phyloP scores from a whole-genome alignment of 2,113 vertebrate species.

The Macrotis lagotis region DNA sequence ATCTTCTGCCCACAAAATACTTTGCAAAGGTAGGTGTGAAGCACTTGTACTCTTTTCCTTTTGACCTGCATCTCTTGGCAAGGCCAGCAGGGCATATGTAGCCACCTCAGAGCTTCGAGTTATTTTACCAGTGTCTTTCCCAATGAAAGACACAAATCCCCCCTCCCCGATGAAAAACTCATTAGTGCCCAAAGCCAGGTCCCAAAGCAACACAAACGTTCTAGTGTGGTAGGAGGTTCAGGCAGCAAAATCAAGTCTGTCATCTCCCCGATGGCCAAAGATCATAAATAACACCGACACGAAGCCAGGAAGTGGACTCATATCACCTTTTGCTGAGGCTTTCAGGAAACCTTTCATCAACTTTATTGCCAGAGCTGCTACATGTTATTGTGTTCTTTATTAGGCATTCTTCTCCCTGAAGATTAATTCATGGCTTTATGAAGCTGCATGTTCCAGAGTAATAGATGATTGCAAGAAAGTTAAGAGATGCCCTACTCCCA shows the following conservation, averaged over 20 bases:
- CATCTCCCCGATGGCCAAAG: conserved; percentile 50
- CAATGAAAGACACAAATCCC: conserved; percentile 26
- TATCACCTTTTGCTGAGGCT: conserved; percentile 62
- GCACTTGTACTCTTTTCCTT: background rate
- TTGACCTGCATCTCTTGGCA: background rate
- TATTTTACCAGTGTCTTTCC: background rate
- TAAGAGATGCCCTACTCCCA: conserved; percentile 63
- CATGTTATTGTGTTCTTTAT: conserved; percentile 73
- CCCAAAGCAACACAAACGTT: conserved; percentile 30
- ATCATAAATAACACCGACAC: conserved; percentile 54
- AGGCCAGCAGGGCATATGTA: background rate
- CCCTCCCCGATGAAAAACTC: background rate
- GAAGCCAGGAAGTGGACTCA: conserved; percentile 56
- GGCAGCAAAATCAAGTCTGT: conserved; percentile 56
- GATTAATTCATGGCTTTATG: conserved; percentile 63
- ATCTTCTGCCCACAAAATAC: conserved; percentile 9
- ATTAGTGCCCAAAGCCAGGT: conserved; percentile 50
- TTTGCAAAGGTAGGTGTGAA: background rate
- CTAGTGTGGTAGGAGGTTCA: conserved; percentile 20
- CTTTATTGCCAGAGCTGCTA: conserved; percentile 67
- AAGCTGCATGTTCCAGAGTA: conserved; percentile 62
- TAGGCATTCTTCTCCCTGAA: conserved; percentile 57
- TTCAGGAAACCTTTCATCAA: conserved; percentile 62
- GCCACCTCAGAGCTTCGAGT: no score
- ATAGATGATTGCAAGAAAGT: conserved; percentile 63